A percentile compares a stretch with the other conserved stretches of the same genome.
phyloP scores from a whole-genome alignment of 2,797 vertebrate genomes.

The Lutjanus argentimaculatus region DNA sequence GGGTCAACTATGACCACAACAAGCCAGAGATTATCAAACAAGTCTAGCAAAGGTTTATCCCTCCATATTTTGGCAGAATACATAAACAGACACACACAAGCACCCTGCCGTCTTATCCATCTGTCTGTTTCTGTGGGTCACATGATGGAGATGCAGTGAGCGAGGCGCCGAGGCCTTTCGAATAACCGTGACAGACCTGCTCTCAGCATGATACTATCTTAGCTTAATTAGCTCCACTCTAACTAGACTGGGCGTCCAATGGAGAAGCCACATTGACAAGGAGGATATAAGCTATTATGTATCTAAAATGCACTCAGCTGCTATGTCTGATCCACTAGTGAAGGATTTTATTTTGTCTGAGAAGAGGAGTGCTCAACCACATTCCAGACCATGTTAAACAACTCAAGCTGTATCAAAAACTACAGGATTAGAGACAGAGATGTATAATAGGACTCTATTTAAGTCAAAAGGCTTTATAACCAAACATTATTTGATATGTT shows the following conservation, averaged over 20 bases:
- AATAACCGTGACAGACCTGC: conserved; percentile 67
- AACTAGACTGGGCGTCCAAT: conserved; percentile 57
- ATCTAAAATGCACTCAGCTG: conserved; percentile 51
- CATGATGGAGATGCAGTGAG: conserved; percentile 53
- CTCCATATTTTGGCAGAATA: conserved; percentile 19
- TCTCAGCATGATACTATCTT: conserved; percentile 78
- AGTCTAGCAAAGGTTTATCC: conserved; percentile 32
- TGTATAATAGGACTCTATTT: neutral
- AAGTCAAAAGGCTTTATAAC: neutral
- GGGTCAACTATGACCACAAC: conserved; percentile 18
- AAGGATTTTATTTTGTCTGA: conserved; percentile 35
- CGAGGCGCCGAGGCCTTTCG: conserved; percentile 43
- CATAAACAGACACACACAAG: conserved; percentile 24
- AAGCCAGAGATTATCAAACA: conserved; percentile 2
- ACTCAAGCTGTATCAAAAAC: neutral
- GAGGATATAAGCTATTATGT: conserved; percentile 49
- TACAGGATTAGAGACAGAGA: neutral
- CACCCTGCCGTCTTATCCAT: conserved; percentile 68
- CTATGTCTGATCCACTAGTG: conserved; percentile 48
- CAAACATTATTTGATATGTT: conserved; percentile 4
- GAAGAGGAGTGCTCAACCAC: conserved; percentile 11
- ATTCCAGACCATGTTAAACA: neutral
- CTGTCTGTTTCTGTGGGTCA: conserved; percentile 70
- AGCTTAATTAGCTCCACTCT: conserved; percentile 80
- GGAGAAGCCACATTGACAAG: conserved; percentile 40